Percentiles rank a stretch among this genome's conserved stretches.
Evolutionary conservation across 2,888 invertebrate species (phyloP).

Genomic region (Melieria picta): DNA sequence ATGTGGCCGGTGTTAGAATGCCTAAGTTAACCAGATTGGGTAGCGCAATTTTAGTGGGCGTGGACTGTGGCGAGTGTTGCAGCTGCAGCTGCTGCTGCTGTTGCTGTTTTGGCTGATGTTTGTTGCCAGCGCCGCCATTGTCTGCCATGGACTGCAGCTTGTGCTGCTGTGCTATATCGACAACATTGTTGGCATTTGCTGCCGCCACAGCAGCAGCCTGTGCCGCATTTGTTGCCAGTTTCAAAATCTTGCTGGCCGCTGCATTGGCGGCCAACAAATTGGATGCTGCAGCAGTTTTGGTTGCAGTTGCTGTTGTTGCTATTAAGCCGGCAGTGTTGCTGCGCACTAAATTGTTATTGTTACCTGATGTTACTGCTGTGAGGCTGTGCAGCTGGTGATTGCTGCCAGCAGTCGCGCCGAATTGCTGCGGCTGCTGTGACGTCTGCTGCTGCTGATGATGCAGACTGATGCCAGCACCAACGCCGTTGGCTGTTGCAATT

Average conservation of each 20-base stretch:
- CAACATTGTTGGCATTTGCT: conserved; percentile 40
- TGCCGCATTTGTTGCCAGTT: conserved; percentile 61
- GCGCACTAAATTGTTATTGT: conserved; percentile 65
- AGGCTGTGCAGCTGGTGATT: conserved; percentile 45
- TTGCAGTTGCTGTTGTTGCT: conserved; percentile 45
- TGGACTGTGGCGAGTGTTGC: conserved; percentile 35
- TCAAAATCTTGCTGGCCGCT: conserved; percentile 64
- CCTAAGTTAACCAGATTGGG: conserved; percentile 67
- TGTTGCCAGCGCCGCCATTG: conserved; percentile 17
- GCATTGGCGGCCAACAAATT: conserved; percentile 64
- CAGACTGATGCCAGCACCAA: conserved; percentile 31
- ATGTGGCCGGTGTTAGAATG: conserved; percentile 68
- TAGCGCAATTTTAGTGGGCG: conserved; percentile 61
- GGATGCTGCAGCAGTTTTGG: conserved; percentile 53
- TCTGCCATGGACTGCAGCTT: conserved; percentile 43
- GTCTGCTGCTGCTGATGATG: conserved; percentile 41
- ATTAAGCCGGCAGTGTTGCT: conserved; percentile 57
- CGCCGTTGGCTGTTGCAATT: conserved; percentile 36
- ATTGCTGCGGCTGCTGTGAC: conserved; percentile 44
- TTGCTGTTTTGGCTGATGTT: conserved; percentile 39
- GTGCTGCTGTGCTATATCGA: conserved; percentile 41
- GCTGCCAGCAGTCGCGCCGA: conserved; percentile 43
- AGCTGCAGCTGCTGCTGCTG: conserved; percentile 33
- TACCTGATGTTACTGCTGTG: conserved; percentile 57
- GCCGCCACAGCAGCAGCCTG: conserved; percentile 50